A percentile compares a stretch with the other conserved stretches of the same genome.
Evolutionary conservation across 2,888 invertebrate species (phyloP).

Genomic region (Frankliniella intonsa): DNA sequence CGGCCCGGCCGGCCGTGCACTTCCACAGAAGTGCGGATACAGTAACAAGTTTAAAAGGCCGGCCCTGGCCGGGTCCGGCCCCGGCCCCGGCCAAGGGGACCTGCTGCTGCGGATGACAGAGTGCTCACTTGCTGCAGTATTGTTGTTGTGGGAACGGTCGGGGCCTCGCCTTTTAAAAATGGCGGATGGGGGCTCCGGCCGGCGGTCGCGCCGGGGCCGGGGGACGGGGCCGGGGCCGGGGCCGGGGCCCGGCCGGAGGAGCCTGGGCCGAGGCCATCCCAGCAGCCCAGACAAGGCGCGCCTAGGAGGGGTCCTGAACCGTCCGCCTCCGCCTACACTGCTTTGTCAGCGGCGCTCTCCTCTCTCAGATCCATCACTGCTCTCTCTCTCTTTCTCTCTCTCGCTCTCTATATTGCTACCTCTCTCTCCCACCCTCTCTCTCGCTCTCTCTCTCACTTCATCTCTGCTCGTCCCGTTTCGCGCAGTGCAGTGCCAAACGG

Average conservation of each 20-base stretch:
- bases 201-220: background rate
- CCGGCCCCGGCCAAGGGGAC: background rate
- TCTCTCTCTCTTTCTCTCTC: background rate
- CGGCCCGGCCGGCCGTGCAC: background rate
- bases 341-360: background rate
- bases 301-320: no score
- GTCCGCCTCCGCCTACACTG: no score
- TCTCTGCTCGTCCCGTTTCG: background rate
- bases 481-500: no score
- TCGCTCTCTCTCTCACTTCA: background rate
- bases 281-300: no score
- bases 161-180: conserved; percentile 6
- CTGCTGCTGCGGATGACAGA: conserved; percentile 9
- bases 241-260: background rate
- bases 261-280: background rate
- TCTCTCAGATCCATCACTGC: background rate
- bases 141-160: conserved; percentile 13
- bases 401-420: background rate
- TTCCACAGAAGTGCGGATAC: conserved; percentile 1
- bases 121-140: conserved; percentile 2
- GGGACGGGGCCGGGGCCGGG: background rate
- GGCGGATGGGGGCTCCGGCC: background rate
- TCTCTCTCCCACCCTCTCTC: background rate
- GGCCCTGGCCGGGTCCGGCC: background rate
- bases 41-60: conserved; percentile 18